phyloP scores from a whole-genome alignment of 2,888 invertebrate species.

The Parascotia fuliginaria region DNA sequence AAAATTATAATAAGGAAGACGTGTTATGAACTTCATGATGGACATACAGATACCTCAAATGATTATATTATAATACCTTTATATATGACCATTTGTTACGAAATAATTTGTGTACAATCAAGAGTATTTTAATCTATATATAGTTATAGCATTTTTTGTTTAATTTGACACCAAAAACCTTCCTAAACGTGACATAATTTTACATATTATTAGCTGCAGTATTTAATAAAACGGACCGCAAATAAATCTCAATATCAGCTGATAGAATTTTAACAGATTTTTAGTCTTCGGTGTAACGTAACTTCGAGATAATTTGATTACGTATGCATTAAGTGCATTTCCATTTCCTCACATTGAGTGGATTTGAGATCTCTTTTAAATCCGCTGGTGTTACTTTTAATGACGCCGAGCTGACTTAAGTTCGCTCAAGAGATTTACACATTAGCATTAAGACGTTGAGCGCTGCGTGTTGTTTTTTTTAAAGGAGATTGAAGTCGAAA shows the following conservation, averaged over 20 bases:
- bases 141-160: neutral
- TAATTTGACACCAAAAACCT: neutral
- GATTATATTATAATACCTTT: no score
- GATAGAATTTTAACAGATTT: conserved; percentile 5
- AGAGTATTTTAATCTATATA: no score
- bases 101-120: no score
- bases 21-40: no score
- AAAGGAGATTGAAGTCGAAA: no score
- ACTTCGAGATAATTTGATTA: conserved; percentile 76
- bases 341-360: conserved; percentile 69
- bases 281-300: conserved; percentile 32
- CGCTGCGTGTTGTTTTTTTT: no score
- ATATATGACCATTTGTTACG: no score
- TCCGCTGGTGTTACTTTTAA: conserved; percentile 62
- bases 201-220: neutral
- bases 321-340: conserved; percentile 83
- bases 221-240: neutral
- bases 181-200: no score
- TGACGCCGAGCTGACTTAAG: conserved; percentile 45
- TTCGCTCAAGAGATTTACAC: conserved; percentile 32
- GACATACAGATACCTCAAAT: no score
- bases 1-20: no score
- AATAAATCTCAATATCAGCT: conserved; percentile 3
- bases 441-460: conserved; percentile 14
- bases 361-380: conserved; percentile 72